These are phyloP conservation scores for Siphamia tubifer DNA, from an alignment of 2,113 vertebrate genomes.

Conservation along the genomic window DNA sequence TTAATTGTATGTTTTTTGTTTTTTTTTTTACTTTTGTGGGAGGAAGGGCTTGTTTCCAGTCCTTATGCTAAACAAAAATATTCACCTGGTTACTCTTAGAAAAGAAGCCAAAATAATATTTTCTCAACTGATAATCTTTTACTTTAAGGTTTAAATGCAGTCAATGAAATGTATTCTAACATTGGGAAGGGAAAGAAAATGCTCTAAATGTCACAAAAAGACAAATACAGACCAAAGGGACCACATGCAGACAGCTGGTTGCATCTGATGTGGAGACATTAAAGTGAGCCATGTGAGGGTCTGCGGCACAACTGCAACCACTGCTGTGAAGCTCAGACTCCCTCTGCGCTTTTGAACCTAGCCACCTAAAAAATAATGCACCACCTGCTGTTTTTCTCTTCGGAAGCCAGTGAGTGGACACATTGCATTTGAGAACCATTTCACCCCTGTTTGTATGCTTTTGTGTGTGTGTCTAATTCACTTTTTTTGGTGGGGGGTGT, in stretches of 20 bases:
- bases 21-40: too few relatives aligned
- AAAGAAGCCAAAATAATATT: background rate
- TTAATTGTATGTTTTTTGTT: too few relatives aligned
- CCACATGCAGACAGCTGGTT: slow-evolving; percentile 24
- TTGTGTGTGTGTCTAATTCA: slow-evolving; percentile 6
- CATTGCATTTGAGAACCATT: slow-evolving; percentile 11
- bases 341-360: slow-evolving; percentile 23
- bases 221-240: slow-evolving; percentile 10
- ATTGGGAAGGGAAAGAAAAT: background rate
- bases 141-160: background rate
- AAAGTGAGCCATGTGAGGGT: slow-evolving; percentile 25
- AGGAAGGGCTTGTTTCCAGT: too few relatives aligned
- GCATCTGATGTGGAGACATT: slow-evolving; percentile 42
- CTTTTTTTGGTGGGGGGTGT: too few relatives aligned
- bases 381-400: slow-evolving; percentile 40
- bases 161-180: background rate
- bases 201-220: slow-evolving; percentile 1
- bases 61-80: too few relatives aligned
- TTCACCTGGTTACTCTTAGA: too few relatives aligned
- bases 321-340: slow-evolving; percentile 11
- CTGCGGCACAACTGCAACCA: background rate
- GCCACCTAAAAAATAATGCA: slow-evolving; percentile 30
- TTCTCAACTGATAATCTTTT: background rate
- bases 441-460: background rate
- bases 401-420: slow-evolving; percentile 15